phyloP scores from a whole-genome alignment of 2,797 vertebrate species.

The Potorous gilbertii region DNA sequence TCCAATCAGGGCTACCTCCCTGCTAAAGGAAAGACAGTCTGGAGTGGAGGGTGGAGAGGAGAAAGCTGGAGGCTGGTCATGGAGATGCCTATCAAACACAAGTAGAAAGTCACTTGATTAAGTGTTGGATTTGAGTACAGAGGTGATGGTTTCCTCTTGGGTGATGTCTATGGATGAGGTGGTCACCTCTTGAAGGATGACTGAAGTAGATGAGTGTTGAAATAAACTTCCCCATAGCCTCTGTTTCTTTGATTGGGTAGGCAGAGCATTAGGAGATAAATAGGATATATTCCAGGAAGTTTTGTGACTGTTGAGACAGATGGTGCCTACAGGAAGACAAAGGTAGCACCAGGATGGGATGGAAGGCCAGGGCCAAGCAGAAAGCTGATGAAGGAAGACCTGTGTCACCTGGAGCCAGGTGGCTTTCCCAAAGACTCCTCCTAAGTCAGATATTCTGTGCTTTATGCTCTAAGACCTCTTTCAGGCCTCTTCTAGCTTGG shows the following conservation, averaged over 20 bases:
- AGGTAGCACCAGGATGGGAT: not conserved
- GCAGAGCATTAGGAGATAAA: not conserved
- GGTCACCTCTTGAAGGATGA: not conserved
- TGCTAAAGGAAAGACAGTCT: not conserved
- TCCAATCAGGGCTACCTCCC: not conserved
- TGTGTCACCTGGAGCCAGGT: not conserved
- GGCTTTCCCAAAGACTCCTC: not conserved
- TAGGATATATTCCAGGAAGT: not conserved
- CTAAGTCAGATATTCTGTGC: not conserved
- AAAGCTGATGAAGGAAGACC: not conserved
- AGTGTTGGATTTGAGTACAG: too few species aligned
- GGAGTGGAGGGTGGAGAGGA: not conserved
- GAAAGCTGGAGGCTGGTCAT: not conserved
- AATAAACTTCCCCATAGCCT: not conserved
- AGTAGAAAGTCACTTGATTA: not conserved
- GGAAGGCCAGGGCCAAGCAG: not conserved
- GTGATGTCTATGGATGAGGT: not conserved
- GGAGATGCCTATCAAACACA: not conserved
- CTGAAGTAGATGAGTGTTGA: fast-evolving
- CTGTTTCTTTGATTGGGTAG: not conserved
- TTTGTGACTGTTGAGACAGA: not conserved
- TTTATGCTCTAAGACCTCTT: not conserved
- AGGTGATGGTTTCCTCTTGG: too few species aligned
- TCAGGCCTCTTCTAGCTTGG: too few species aligned
- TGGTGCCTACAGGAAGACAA: not conserved